Conservation (phyloP, 2,888 invertebrate genomes). For the Troglohyphantes excavatus region DNA sequence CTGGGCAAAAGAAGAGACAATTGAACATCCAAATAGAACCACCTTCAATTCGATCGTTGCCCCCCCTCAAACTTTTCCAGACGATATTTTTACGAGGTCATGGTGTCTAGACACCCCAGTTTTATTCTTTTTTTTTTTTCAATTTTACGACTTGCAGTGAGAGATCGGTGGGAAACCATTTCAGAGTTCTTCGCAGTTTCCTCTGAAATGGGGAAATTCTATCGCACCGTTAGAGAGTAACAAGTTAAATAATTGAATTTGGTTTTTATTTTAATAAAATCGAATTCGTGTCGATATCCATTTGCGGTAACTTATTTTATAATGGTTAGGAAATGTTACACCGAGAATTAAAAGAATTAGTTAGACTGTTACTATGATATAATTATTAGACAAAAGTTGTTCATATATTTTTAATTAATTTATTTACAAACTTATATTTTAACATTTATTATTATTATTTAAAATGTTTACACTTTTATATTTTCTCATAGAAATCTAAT, state of each 20-base stretch:
- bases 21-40: neutral
- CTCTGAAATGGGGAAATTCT: neutral
- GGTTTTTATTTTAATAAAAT: constrained; percentile 46
- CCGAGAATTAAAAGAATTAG: too few relatives aligned
- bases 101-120: constrained; percentile 63
- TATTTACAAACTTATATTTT: too few relatives aligned
- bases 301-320: too few relatives aligned
- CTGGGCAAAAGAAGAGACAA: neutral
- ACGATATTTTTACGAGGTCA: constrained; percentile 64
- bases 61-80: constrained; percentile 11
- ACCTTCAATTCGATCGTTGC: constrained; percentile 45
- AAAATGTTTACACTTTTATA: too few relatives aligned
- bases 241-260: constrained; percentile 37
- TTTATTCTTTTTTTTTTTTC: constrained; percentile 16
- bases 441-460: too few relatives aligned
- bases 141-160: constrained; percentile 36
- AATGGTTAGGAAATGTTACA: too few relatives aligned
- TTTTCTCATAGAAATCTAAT: too few relatives aligned
- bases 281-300: too few relatives aligned
- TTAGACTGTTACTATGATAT: too few relatives aligned
- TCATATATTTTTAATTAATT: too few relatives aligned
- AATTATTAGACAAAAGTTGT: too few relatives aligned
- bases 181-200: neutral
- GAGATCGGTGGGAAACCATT: neutral
- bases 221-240: neutral